These are phyloP conservation scores for Euglossa dilemma DNA, from an alignment of 1,140 invertebrate species.

Conservation along the genomic window DNA sequence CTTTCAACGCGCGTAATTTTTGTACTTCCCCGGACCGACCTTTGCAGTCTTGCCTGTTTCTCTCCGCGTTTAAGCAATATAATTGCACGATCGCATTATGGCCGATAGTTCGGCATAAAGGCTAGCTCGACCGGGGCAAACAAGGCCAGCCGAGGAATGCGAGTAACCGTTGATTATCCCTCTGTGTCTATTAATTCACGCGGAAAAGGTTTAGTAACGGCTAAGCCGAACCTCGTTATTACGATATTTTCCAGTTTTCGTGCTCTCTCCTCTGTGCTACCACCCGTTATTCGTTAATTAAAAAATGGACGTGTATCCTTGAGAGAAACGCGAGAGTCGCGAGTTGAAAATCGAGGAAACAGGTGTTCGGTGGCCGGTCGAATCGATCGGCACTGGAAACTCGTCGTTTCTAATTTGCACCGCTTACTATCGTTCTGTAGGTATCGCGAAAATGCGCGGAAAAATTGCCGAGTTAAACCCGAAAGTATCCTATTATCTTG, in stretches of 20 bases:
- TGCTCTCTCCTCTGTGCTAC: too few species aligned
- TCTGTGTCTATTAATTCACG: neutral
- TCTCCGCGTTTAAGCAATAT: neutral
- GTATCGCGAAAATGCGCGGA: neutral
- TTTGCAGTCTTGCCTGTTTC: too few species aligned
- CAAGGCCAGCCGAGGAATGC: neutral
- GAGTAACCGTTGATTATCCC: neutral
- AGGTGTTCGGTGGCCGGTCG: too few species aligned
- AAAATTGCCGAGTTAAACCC: neutral
- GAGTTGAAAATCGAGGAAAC: neutral
- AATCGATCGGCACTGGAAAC: neutral
- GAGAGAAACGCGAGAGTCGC: neutral
- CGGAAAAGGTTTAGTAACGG: neutral
- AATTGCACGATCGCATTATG: neutral
- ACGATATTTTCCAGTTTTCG: neutral
- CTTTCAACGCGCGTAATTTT: neutral
- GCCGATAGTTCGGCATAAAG: neutral
- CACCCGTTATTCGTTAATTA: slow-evolving; percentile 12
- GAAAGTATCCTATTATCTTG: too few species aligned
- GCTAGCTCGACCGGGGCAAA: neutral
- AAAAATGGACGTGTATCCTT: neutral
- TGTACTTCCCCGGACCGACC: neutral
- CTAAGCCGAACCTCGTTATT: neutral
- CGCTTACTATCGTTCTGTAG: neutral
- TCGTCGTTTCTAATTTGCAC: neutral